These are phyloP conservation scores for Teleiodes luculella DNA, from an alignment of 2,888 invertebrate species.

Conservation along the genomic window DNA sequence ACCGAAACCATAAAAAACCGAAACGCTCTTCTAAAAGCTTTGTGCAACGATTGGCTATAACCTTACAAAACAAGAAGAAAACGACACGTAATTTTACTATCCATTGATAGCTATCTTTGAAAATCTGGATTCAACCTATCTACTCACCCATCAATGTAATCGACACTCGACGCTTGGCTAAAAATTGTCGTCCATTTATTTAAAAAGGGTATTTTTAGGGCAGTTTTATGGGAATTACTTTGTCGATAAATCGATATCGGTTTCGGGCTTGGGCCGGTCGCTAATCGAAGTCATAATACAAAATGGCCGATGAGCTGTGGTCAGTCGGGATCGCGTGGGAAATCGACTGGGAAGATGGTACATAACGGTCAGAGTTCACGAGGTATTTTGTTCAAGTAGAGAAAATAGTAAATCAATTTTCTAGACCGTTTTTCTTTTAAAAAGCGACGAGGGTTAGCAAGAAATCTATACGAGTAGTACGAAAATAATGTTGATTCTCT, in stretches of 20 bases:
- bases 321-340: not conserved
- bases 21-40: conserved; percentile 1
- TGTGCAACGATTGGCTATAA: not conserved
- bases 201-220: conserved; percentile 1
- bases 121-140: not conserved
- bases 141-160: not conserved
- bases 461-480: too few species aligned
- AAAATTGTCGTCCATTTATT: not conserved
- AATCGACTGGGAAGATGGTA: not conserved
- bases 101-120: too few species aligned
- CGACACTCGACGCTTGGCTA: not conserved
- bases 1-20: conserved; percentile 23
- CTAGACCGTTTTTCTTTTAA: not conserved
- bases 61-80: too few species aligned
- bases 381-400: not conserved
- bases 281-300: conserved; percentile 47
- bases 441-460: too few species aligned
- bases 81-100: too few species aligned
- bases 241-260: conserved; percentile 42
- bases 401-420: not conserved
- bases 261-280: conserved; percentile 43
- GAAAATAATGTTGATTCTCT: too few species aligned
- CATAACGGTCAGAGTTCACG: not conserved
- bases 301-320: not conserved
- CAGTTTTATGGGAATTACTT: conserved; percentile 33